Percentiles rank a stretch among this genome's conserved stretches.
phyloP scores from a whole-genome alignment of 2,888 invertebrate genomes.

The Pseudanteris insignis region DNA sequence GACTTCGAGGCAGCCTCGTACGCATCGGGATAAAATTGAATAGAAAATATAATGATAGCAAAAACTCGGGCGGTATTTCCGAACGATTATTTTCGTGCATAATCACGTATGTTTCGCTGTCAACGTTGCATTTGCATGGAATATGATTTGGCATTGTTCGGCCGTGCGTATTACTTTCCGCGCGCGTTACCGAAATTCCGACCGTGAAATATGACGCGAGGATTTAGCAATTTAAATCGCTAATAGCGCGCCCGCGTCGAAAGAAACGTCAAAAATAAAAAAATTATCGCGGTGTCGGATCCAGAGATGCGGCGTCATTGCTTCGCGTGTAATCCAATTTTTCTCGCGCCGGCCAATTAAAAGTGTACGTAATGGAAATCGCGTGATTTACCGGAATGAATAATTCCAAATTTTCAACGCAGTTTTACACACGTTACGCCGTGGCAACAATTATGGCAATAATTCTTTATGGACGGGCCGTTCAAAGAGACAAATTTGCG shows the following conservation, averaged over 20 bases:
- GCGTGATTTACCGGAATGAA: slow-evolving; percentile 31
- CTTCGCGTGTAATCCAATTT: slow-evolving; percentile 5
- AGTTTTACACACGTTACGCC: slow-evolving; percentile 12
- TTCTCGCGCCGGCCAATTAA: slow-evolving; percentile 8
- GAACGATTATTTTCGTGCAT: slow-evolving; percentile 19
- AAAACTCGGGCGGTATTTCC: slow-evolving; percentile 7
- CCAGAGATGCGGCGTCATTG: slow-evolving; percentile 9
- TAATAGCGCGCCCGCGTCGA: slow-evolving; percentile 9
- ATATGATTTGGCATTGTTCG: slow-evolving; percentile 20
- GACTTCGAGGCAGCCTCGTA: too few species aligned
- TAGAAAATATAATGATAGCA: slow-evolving; percentile 7
- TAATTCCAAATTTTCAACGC: slow-evolving; percentile 21
- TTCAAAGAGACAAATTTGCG: slow-evolving; percentile 44
- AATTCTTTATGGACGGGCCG: slow-evolving; percentile 41
- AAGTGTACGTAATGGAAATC: slow-evolving; percentile 20
- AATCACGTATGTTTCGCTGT: slow-evolving; percentile 22
- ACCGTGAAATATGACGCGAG: slow-evolving; percentile 15
- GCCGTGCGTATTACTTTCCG: slow-evolving; percentile 15
- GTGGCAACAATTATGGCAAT: slow-evolving; percentile 39
- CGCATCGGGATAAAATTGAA: too few species aligned
- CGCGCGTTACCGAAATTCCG: slow-evolving; percentile 11
- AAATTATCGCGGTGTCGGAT: neutral
- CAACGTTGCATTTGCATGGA: slow-evolving; percentile 16
- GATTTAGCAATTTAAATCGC: slow-evolving; percentile 21
- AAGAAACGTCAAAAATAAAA: slow-evolving; percentile 3